Percentiles rank a stretch among this genome's conserved stretches.
Evolutionary conservation across 2,888 invertebrate genomes (phyloP).

Genomic region (Azorinus chamasolen): DNA sequence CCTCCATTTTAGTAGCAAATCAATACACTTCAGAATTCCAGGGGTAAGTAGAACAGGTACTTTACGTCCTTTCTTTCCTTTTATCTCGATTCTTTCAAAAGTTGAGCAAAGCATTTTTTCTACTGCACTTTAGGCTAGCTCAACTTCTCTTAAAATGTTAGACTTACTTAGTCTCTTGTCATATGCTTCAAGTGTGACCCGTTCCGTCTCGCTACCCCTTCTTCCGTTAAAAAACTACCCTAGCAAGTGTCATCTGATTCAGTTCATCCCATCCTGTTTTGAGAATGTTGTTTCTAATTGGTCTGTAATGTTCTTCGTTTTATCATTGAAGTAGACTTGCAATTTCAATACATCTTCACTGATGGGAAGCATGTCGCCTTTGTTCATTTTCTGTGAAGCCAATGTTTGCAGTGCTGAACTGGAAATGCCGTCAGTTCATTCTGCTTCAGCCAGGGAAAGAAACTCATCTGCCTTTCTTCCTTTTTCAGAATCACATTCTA

Average conservation of each 20-base stretch:
- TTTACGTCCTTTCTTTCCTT: slow-evolving; percentile 34
- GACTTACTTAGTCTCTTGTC: not conserved
- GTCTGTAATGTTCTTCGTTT: slow-evolving; percentile 7
- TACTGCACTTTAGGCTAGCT: not conserved
- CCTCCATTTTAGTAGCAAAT: slow-evolving; percentile 42
- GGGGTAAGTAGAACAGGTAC: slow-evolving; percentile 32
- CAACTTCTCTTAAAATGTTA: slow-evolving; percentile 1
- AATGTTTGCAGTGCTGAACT: slow-evolving; percentile 27
- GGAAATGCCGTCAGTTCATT: slow-evolving; percentile 37
- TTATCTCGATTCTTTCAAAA: slow-evolving; percentile 34
- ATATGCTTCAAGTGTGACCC: slow-evolving; percentile 14
- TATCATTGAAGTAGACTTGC: slow-evolving; percentile 16
- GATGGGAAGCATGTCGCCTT: slow-evolving; percentile 19
- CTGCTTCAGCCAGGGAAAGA: slow-evolving; percentile 15
- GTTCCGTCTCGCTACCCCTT: slow-evolving; percentile 33
- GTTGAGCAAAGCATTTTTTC: slow-evolving; percentile 16
- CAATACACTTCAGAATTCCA: slow-evolving; percentile 27
- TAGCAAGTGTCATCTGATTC: slow-evolving; percentile 24
- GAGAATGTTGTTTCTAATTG: slow-evolving; percentile 8
- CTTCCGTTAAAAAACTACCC: slow-evolving; percentile 29
- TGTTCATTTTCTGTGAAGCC: slow-evolving; percentile 19
- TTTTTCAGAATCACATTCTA: slow-evolving; percentile 6
- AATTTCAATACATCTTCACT: slow-evolving; percentile 22
- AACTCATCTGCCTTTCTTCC: slow-evolving; percentile 21
- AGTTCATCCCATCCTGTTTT: slow-evolving; percentile 24